Evolutionary conservation across 92 coral and sea anemone genomes (phyloP), one percentile per base, ranked within the genome.

Genomic region (Palythoa heliodiscus): DNA sequence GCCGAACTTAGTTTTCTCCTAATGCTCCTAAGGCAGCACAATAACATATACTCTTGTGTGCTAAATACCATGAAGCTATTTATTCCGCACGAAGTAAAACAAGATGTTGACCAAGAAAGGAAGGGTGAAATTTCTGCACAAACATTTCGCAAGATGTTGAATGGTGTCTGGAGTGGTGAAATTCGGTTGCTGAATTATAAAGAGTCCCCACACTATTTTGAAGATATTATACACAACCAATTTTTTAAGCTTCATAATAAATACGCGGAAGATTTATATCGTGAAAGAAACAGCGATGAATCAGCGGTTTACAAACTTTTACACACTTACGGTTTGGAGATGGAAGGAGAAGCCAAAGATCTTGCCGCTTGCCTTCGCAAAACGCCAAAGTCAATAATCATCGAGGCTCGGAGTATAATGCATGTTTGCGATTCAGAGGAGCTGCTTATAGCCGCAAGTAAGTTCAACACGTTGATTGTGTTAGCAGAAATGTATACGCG

Each of bases 1-100:
- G 29, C 76, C 54, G 76, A 72, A 72, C 54, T 72, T 43, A 39
- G 24, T 72, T 72, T 72, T 72, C 55, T 72, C 37, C 40, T 72
- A 52, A 43, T 16, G 15, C 55, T 39, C 15, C 55, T 72, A 17
- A 72, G 38, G 19, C 54, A 72, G 47, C 76, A 72, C 76, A 72
- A 9, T 7, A 72, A 72, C 8, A 37, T 72, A n/a, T 72, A 72
- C 54, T 72, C 47, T 39, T 16, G 52, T 38, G 55, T 72, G 47
- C 22, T 72, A 17, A 13, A 39, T 37, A 72, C 53, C 19, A 43
- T 72, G 25, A 72, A 72, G 54, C 23, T 72, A 52, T 72, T 72
- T 7, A 39, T 72, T 72, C 76, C 76, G 24, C 54, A 72, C 55
- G 25, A 72, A 39, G 76, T 72, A 11, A 72, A 39, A 10, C 24